phyloP scores from a whole-genome alignment of 2,113 vertebrate species.

The Orientallactaga bullata region DNA sequence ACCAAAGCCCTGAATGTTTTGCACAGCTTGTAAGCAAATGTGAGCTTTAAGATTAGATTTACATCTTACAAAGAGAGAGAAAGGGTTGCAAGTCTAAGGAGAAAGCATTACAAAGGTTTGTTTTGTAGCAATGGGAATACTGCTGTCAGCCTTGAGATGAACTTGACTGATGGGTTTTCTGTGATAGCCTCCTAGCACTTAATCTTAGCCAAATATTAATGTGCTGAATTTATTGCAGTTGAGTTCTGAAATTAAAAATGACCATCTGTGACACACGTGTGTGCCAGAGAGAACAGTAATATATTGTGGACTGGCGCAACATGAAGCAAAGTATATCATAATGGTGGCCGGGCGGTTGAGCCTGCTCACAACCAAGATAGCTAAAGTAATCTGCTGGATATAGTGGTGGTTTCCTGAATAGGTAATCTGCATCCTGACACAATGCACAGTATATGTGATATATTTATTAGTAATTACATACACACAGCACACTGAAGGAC shows the following conservation, averaged over 20 bases:
- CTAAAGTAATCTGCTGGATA: constrained; percentile 47
- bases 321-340: constrained; percentile 35
- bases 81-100: constrained; percentile 22
- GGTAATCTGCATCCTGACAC: constrained; percentile 54
- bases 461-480: constrained; percentile 70
- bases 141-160: constrained; percentile 79
- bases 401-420: neutral
- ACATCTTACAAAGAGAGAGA: constrained; percentile 58
- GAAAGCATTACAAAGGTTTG: constrained; percentile 83
- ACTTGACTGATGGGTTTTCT: constrained; percentile 86
- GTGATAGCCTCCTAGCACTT: constrained; percentile 82
- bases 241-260: constrained; percentile 84
- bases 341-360: constrained; percentile 56
- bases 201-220: constrained; percentile 83
- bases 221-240: constrained; percentile 86
- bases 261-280: constrained; percentile 78
- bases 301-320: constrained; percentile 53
- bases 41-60: constrained; percentile 76
- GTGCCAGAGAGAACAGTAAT: constrained; percentile 77
- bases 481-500: constrained; percentile 49
- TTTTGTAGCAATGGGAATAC: constrained; percentile 83
- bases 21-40: constrained; percentile 84
- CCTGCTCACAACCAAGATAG: constrained; percentile 31
- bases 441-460: neutral
- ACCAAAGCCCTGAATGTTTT: constrained; percentile 79